These are phyloP conservation scores for Lampropteryx suffumata DNA, from an alignment of 2,888 invertebrate genomes.

Conservation along the genomic window DNA sequence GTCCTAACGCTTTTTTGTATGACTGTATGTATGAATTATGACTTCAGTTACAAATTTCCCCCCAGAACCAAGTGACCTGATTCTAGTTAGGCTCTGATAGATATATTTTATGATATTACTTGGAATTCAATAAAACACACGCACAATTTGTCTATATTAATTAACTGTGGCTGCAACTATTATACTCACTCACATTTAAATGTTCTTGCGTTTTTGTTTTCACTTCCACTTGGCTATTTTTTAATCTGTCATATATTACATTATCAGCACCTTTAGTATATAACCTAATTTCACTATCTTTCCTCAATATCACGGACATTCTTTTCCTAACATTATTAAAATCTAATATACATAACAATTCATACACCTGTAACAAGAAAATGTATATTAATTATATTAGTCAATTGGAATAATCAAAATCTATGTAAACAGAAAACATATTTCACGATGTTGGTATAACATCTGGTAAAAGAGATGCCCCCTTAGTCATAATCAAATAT, in stretches of 20 bases:
- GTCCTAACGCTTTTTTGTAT: too few species aligned
- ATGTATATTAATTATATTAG: conserved; percentile 2
- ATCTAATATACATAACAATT: conserved; percentile 98
- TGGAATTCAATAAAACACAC: too few species aligned
- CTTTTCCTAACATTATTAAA: conserved; percentile 99
- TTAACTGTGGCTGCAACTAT: too few species aligned
- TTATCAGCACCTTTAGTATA: conserved; percentile 99
- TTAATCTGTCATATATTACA: conserved; percentile 97
- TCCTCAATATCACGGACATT: conserved; percentile 97
- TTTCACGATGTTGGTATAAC: neutral
- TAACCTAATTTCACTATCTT: conserved; percentile 91
- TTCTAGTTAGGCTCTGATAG: too few species aligned
- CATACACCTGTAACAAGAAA: conserved; percentile 88
- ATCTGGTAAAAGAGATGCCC: too few species aligned
- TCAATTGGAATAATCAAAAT: too few species aligned
- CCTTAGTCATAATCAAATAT: too few species aligned
- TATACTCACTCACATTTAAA: conserved; percentile 89
- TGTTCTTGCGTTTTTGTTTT: conserved; percentile 95
- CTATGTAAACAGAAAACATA: neutral
- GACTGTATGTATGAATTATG: too few species aligned
- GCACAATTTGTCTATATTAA: too few species aligned
- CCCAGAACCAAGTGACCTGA: too few species aligned
- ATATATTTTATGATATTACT: too few species aligned
- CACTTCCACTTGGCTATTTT: conserved; percentile 87
- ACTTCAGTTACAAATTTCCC: too few species aligned